Evolutionary conservation across 2,113 vertebrate species (phyloP).

Genomic region (Collichthys lucidus): DNA sequence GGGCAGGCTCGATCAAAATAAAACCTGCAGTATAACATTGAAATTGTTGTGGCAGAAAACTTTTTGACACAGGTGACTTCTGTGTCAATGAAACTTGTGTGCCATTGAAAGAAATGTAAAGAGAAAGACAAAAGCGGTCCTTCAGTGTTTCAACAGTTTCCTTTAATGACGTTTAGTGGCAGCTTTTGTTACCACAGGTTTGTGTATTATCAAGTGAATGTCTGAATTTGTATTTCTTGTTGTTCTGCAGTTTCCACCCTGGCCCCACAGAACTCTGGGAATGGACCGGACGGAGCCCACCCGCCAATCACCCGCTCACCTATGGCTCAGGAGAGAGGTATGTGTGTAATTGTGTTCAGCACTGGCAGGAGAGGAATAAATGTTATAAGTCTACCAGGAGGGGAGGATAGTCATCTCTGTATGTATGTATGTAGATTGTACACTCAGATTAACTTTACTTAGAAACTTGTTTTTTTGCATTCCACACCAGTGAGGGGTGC

Average conservation of each 20-base stretch:
- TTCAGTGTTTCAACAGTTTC: constrained; percentile 23
- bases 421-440: background rate
- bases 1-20: background rate
- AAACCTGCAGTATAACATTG: background rate
- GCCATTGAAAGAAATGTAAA: constrained; percentile 16
- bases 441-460: background rate
- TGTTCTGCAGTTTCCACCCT: constrained; percentile 87
- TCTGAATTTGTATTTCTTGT: constrained; percentile 15
- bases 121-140: constrained; percentile 34
- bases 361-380: background rate
- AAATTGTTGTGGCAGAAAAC: background rate
- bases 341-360: background rate
- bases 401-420: background rate
- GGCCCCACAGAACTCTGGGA: constrained; percentile 91
- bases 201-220: background rate
- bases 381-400: background rate
- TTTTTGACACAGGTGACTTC: constrained; percentile 34
- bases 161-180: background rate
- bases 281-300: constrained; percentile 90
- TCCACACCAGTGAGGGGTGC: background rate
- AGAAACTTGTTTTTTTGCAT: constrained; percentile 1
- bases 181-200: constrained; percentile 19
- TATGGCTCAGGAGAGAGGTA: constrained; percentile 96
- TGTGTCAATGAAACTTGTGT: constrained; percentile 43
- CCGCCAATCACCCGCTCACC: constrained; percentile 92